A percentile compares a stretch with the other conserved stretches of the same genome.
Evolutionary conservation across 1,140 invertebrate genomes (phyloP).

Genomic region (Pteromalus puparum): DNA sequence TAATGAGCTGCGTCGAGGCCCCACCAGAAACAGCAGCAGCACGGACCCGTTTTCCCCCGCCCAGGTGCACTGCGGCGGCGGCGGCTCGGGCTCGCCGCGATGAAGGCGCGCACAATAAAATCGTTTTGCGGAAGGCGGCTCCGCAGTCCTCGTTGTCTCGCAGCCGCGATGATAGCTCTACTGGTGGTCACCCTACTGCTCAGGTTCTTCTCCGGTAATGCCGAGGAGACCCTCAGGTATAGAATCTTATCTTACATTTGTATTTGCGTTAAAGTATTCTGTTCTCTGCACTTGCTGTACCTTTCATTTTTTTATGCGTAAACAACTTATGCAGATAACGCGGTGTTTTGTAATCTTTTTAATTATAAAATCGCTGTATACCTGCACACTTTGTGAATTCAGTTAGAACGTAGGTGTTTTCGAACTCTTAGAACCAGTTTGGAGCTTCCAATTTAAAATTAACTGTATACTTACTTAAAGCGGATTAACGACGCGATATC

Average conservation of each 20-base stretch:
- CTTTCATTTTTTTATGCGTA: too few relatives aligned
- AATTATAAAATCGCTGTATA: too few relatives aligned
- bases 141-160: conserved; percentile 34
- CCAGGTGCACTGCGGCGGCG: background rate
- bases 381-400: too few relatives aligned
- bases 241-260: background rate
- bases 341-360: too few relatives aligned
- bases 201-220: conserved; percentile 36
- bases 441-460: too few relatives aligned
- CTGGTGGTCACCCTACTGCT: conserved; percentile 54
- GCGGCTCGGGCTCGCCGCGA: background rate
- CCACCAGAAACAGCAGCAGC: background rate
- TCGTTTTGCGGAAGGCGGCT: conserved; percentile 21
- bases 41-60: background rate
- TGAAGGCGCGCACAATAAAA: conserved; percentile 33
- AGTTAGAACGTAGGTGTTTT: too few relatives aligned
- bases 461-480: too few relatives aligned
- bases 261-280: background rate
- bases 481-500: too few relatives aligned
- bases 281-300: background rate
- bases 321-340: too few relatives aligned
- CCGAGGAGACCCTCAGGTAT: conserved; percentile 50
- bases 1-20: conserved; percentile 16
- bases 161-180: conserved; percentile 58
- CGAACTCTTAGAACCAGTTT: too few relatives aligned